These are phyloP conservation scores for Ormyrus labotus DNA, from an alignment of 2,888 invertebrate species.

Conservation along the genomic window DNA sequence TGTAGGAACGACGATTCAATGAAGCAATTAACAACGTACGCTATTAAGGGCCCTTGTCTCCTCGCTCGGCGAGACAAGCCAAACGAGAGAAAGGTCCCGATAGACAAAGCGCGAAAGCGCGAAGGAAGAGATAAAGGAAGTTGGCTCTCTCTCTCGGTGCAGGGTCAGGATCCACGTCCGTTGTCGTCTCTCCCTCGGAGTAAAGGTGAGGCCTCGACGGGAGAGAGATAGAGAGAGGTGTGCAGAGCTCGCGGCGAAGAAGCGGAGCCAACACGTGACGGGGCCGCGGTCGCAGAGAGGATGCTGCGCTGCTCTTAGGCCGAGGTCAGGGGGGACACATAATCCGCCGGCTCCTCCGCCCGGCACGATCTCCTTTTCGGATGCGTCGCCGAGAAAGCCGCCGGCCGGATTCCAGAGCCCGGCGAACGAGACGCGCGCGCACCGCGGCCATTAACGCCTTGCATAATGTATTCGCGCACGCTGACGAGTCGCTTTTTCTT, in stretches of 20 bases:
- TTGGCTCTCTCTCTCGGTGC: too few relatives aligned
- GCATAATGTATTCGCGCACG: not conserved
- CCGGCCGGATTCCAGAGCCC: not conserved
- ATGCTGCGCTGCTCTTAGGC: constrained; percentile 43
- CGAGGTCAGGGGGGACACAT: constrained; percentile 64
- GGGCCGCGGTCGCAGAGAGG: constrained; percentile 41
- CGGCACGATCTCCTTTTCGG: constrained; percentile 71
- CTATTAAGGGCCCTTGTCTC: too few relatives aligned
- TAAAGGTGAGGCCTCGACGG: too few relatives aligned
- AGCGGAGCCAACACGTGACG: constrained; percentile 56
- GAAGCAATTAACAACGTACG: too few relatives aligned
- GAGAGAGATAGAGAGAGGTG: constrained; percentile 31
- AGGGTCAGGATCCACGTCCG: too few relatives aligned
- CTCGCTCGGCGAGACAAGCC: too few relatives aligned
- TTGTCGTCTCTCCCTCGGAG: too few relatives aligned
- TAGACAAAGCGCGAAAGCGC: not conserved
- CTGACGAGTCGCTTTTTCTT: not conserved
- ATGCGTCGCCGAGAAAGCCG: constrained; percentile 29
- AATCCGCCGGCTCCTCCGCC: constrained; percentile 69
- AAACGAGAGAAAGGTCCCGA: too few relatives aligned
- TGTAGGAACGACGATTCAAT: too few relatives aligned
- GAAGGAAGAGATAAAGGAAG: not conserved
- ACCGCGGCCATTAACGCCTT: not conserved
- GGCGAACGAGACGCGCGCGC: not conserved
- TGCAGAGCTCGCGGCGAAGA: constrained; percentile 51